phyloP scores from a whole-genome alignment of 2,888 invertebrate genomes.

The Zeuzera pyrina region DNA sequence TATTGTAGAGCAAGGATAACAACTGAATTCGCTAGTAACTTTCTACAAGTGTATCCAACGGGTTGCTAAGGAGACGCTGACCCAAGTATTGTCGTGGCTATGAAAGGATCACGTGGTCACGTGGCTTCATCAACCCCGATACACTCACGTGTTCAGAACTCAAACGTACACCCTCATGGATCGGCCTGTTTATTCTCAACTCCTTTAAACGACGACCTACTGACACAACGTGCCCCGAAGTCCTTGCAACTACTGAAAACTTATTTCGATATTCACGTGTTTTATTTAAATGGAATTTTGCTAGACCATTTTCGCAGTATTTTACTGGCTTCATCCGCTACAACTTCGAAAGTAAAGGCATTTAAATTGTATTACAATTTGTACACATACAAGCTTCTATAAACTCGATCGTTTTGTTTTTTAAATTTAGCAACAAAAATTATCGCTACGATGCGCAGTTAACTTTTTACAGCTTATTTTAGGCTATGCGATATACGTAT shows the following conservation, averaged over 20 bases:
- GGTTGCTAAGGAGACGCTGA: constrained; percentile 8
- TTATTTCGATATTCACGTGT: constrained; percentile 48
- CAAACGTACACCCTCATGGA: constrained; percentile 8
- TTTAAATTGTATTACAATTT: too few species aligned
- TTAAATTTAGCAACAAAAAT: too few species aligned
- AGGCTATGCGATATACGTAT: too few species aligned
- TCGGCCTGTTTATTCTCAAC: constrained; percentile 43
- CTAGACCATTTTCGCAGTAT: constrained; percentile 19
- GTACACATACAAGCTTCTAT: too few species aligned
- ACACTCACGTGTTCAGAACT: constrained; percentile 21
- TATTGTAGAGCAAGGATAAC: background rate
- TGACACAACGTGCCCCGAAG: constrained; percentile 46
- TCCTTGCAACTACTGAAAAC: constrained; percentile 41
- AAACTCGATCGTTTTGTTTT: too few species aligned
- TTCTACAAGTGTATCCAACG: background rate
- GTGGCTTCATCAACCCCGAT: constrained; percentile 24
- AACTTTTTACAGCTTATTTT: too few species aligned
- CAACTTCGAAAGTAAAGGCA: too few species aligned
- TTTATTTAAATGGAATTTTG: constrained; percentile 32
- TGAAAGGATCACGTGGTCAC: constrained; percentile 34
- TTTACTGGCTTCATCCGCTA: constrained; percentile 30
- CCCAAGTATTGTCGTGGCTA: constrained; percentile 16
- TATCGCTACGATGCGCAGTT: too few species aligned
- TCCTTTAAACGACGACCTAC: constrained; percentile 32
- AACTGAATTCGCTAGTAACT: constrained; percentile 9